Base-by-base conservation (phyloP, 2,113 vertebrate species). In the Labeo rohita region DNA sequence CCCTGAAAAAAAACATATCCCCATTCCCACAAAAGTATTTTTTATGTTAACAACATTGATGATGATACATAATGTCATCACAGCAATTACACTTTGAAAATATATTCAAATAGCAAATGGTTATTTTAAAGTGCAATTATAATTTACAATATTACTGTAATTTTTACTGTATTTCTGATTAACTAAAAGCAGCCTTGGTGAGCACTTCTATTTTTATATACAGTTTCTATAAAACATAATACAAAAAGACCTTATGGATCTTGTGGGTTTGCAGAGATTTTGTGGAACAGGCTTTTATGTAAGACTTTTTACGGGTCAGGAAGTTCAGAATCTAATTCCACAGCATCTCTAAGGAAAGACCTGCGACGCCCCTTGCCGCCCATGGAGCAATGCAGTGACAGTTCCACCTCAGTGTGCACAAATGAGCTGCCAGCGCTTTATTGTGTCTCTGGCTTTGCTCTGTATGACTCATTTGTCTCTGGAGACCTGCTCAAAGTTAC, bases 251-350 rank as follows among this genome's bases (percentile, higher is more conserved):
- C n/a, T 49, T 39, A 21, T 72, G 28, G 36, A 36, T 23, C 8
- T n/a, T 49, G 36, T 61, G 13, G 70, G 61, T 13, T 85, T 28
- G 18, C 16, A 66, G 59, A 39, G 74, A 78, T 21, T 18, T 47
- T 77, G 56, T 21, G 43, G 56, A 45, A 70, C 54, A 73, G 43
- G 54, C 74, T 83, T 77, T 49, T 74, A 15, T 65, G 54, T 66
- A 80, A 82, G 70, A 49, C 50, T 47, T 52, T 84, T 87, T 43
- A 75, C 15, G 10, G 16, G 80, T 78, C 78, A 84, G 66, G 61
- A 85, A 85, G 78, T 84, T 82, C 78, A 61, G 21, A 61, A 61
- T 82, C 49, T 61, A 70, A 88, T 85, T 88, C 61, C 56, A 73
- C 43, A 61, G 56, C 36, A 80, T 80, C 78, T 80, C 56, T 63